Evolutionary conservation across 2,113 vertebrate genomes (phyloP).

Genomic region (Pao palembangensis): DNA sequence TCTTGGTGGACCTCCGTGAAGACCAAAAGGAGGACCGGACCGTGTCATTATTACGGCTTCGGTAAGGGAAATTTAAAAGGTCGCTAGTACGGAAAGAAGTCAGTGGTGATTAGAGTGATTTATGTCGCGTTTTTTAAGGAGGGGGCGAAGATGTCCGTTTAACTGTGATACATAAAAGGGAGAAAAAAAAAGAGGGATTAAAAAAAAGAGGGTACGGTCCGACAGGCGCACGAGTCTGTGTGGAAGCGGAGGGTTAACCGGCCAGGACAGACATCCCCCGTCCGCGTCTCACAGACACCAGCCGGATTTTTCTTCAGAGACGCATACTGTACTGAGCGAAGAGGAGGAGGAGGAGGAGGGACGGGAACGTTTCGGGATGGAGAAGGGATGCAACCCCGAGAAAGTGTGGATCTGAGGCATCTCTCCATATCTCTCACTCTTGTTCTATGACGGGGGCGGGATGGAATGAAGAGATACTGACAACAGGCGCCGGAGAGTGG

Average conservation of each 20-base stretch:
- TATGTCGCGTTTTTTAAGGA: conserved; percentile 24
- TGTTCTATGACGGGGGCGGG: conserved; percentile 24
- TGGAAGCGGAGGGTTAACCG: conserved; percentile 20
- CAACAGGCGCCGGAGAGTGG: conserved; percentile 42
- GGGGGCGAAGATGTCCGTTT: conserved; percentile 19
- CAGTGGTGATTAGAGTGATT: conserved; percentile 21
- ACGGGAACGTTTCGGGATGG: neutral
- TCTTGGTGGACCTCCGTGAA: neutral
- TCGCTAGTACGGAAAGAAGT: conserved; percentile 28
- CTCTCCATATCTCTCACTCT: conserved; percentile 42
- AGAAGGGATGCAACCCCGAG: conserved; percentile 38
- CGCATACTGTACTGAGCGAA: neutral
- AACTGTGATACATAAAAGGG: conserved; percentile 20
- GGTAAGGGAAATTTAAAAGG: neutral
- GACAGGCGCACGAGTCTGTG: conserved; percentile 24
- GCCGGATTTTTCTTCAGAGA: neutral
- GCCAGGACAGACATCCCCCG: conserved; percentile 15
- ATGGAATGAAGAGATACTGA: conserved; percentile 47
- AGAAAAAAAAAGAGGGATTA: neutral
- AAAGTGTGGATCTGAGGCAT: conserved; percentile 53
- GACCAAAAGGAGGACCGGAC: too few relatives aligned
- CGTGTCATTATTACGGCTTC: neutral
- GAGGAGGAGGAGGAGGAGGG: neutral
- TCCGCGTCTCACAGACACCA: neutral
- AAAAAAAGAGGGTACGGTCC: conserved; percentile 23